Evolutionary conservation across 2,888 invertebrate species (phyloP).

Genomic region (Pyrrhosoma nymphula): DNA sequence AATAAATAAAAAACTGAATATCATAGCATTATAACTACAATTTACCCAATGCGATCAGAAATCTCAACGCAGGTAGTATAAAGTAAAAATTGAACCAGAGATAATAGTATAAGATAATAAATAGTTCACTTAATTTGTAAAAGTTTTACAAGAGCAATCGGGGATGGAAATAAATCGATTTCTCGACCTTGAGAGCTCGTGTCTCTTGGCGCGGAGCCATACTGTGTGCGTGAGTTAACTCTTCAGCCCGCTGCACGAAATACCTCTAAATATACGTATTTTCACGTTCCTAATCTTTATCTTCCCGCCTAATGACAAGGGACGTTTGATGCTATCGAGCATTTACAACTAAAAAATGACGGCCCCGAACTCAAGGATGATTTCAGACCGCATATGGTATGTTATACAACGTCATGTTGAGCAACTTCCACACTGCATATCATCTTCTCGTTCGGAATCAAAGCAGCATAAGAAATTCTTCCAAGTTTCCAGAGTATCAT

Average conservation of each 20-base stretch:
- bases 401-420: neutral
- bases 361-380: neutral
- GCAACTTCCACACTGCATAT: neutral
- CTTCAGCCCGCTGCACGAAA: neutral
- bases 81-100: neutral
- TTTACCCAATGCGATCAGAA: no score
- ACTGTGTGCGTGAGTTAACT: neutral
- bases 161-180: neutral
- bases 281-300: neutral
- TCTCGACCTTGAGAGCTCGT: conserved; percentile 9
- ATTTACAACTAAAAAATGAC: neutral
- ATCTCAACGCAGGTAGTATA: no score
- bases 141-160: neutral
- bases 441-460: neutral
- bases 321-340: neutral
- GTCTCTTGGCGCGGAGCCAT: neutral
- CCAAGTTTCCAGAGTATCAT: neutral
- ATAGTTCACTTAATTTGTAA: neutral
- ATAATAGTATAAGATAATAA: neutral
- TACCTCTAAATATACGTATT: neutral
- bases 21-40: no score
- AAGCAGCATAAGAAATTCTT: neutral
- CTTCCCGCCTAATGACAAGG: neutral
- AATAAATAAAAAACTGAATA: no score
- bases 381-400: neutral